Evolutionary conservation across 2,113 vertebrate species (phyloP).

Genomic region (Ctenodactylus gundi): DNA sequence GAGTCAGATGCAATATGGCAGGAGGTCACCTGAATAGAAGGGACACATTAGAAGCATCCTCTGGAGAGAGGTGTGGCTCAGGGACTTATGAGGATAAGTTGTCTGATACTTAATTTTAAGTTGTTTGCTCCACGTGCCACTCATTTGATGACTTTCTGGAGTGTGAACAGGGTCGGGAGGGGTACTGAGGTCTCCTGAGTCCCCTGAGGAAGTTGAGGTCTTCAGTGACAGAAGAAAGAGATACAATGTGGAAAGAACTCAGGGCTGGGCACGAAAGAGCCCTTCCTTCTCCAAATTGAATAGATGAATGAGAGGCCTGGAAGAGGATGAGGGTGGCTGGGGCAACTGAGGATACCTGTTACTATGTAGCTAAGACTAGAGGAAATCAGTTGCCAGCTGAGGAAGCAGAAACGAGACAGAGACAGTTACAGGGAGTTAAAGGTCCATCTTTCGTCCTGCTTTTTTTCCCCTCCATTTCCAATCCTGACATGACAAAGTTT

Average conservation of each 20-base stretch:
- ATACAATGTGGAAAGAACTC: background rate
- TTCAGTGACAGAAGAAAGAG: background rate
- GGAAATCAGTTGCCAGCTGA: background rate
- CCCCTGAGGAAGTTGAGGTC: background rate
- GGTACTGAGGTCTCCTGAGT: too few species aligned
- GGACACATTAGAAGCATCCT: background rate
- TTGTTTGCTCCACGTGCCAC: background rate
- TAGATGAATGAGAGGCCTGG: background rate
- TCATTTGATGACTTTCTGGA: background rate
- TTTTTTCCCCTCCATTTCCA: background rate
- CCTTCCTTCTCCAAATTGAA: background rate
- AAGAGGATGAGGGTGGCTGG: background rate
- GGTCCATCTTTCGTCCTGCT: background rate
- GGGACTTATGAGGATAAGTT: background rate
- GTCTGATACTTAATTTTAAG: conserved; percentile 23
- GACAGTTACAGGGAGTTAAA: too few species aligned
- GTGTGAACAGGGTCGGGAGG: background rate
- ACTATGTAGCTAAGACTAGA: background rate
- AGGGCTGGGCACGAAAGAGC: background rate
- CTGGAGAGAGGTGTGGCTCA: background rate
- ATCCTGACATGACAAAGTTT: background rate
- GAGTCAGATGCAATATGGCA: background rate
- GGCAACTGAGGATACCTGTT: background rate
- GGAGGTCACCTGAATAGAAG: background rate
- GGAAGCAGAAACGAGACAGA: background rate